These are phyloP conservation scores for Muscina levida DNA, from an alignment of 2,888 invertebrate species.

Conservation along the genomic window DNA sequence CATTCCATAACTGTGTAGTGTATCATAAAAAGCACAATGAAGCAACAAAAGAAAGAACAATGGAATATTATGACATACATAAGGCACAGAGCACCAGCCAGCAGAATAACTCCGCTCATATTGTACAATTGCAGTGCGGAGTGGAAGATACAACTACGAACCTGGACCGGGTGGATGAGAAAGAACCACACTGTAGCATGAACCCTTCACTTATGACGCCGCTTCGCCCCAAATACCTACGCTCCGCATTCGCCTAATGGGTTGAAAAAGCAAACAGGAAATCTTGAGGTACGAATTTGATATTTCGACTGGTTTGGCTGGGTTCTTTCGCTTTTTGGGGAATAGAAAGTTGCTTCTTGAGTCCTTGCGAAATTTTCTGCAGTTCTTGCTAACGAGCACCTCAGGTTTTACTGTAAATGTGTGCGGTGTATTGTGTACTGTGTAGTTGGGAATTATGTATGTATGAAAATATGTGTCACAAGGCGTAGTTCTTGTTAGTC, in stretches of 20 bases:
- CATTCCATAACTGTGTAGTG: constrained; percentile 18
- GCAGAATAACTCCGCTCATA: constrained; percentile 5
- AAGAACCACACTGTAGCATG: constrained; percentile 3
- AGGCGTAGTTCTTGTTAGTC: constrained; percentile 27
- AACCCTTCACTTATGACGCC: constrained; percentile 13
- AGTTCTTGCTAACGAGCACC: constrained; percentile 52
- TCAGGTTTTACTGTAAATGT: constrained; percentile 50
- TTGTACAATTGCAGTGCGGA: constrained; percentile 10
- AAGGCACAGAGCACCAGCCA: background rate
- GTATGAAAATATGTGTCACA: constrained; percentile 23
- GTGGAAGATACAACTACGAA: background rate
- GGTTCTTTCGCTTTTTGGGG: constrained; percentile 34
- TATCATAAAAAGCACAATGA: constrained; percentile 18
- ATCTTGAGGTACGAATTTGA: constrained; percentile 40
- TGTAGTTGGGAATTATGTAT: constrained; percentile 17
- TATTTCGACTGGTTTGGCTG: constrained; percentile 55
- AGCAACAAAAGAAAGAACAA: constrained; percentile 18
- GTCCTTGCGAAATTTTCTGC: constrained; percentile 43
- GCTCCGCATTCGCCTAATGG: background rate
- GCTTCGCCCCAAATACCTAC: background rate
- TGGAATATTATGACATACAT: constrained; percentile 8
- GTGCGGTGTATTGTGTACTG: constrained; percentile 39
- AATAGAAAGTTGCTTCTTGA: constrained; percentile 43
- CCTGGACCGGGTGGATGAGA: constrained; percentile 9
- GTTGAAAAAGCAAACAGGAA: constrained; percentile 9